phyloP scores from a whole-genome alignment of 2,113 vertebrate species.

The Menidia beryllina region DNA sequence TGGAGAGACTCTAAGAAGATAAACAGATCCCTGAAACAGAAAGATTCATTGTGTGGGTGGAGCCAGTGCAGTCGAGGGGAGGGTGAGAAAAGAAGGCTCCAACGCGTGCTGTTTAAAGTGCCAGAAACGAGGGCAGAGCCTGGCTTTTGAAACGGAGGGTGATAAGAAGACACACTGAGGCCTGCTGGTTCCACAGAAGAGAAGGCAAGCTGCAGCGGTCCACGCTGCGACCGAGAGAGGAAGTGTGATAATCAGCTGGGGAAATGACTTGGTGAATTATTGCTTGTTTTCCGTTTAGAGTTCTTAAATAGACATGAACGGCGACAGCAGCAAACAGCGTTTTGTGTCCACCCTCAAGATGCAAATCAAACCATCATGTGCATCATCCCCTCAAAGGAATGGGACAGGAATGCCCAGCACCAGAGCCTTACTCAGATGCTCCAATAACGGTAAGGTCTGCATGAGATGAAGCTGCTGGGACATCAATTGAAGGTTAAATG shows the following conservation, averaged over 20 bases:
- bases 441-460: slow-evolving; percentile 62
- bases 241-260: slow-evolving; percentile 65
- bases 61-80: slow-evolving; percentile 47
- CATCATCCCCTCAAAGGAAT: slow-evolving; percentile 1
- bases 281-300: slow-evolving; percentile 5
- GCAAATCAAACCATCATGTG: slow-evolving; percentile 50
- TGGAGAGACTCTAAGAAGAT: slow-evolving; percentile 22
- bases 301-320: slow-evolving; percentile 56
- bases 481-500: not conserved
- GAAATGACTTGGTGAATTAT: slow-evolving; percentile 70
- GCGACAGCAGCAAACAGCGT: slow-evolving; percentile 49
- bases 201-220: slow-evolving; percentile 5
- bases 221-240: slow-evolving; percentile 35
- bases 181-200: slow-evolving; percentile 10
- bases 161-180: slow-evolving; percentile 1
- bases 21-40: slow-evolving; percentile 28
- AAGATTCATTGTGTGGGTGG: slow-evolving; percentile 57
- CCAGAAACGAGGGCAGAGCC: slow-evolving; percentile 33
- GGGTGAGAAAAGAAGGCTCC: slow-evolving; percentile 31
- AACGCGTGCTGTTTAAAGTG: slow-evolving; percentile 41
- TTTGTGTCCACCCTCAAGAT: slow-evolving; percentile 82
- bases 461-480: not conserved
- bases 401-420: not conserved
- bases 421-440: not conserved
- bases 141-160: not conserved